These are phyloP conservation scores for Hippocampus kuda DNA, from an alignment of 2,797 vertebrate genomes.

Conservation along the genomic window DNA sequence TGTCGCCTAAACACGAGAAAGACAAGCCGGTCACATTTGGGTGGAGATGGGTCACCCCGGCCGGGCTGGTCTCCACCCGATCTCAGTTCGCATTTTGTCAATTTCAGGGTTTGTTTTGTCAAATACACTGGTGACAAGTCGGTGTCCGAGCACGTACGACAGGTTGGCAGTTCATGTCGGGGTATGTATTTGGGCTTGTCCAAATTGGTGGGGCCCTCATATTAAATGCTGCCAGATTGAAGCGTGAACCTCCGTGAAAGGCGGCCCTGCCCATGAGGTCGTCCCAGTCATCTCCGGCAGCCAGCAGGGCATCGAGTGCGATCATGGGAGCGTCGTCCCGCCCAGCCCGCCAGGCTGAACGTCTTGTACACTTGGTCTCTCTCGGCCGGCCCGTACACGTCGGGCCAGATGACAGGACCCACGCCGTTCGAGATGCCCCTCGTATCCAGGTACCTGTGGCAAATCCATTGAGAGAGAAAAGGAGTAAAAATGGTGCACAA, in stretches of 20 bases:
- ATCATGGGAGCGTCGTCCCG: conserved; percentile 72
- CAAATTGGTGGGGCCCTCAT: not conserved
- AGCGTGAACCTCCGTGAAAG: conserved; percentile 60
- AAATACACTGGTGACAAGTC: not conserved
- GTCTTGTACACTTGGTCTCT: conserved; percentile 60
- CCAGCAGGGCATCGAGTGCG: conserved; percentile 62
- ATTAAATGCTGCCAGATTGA: no score
- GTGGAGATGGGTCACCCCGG: no score
- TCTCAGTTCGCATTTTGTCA: no score
- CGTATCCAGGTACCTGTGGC: conserved; percentile 59
- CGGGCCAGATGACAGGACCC: conserved; percentile 55
- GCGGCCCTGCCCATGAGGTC: conserved; percentile 63
- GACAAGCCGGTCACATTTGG: not conserved
- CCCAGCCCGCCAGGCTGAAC: conserved; percentile 68
- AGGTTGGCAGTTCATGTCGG: no score
- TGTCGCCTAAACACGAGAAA: conserved; percentile 63
- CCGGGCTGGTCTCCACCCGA: no score
- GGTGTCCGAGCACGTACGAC: not conserved
- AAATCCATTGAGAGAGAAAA: no score
- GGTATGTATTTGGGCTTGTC: no score
- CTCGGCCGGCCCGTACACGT: conserved; percentile 54
- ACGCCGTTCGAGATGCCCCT: conserved; percentile 58
- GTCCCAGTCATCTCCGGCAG: conserved; percentile 58
- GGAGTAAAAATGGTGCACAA: no score
- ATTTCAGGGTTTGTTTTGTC: no score